A percentile compares a stretch with the other conserved stretches of the same genome.
Evolutionary conservation across 2,113 vertebrate genomes (phyloP).

Genomic region (Corapipo altera): DNA sequence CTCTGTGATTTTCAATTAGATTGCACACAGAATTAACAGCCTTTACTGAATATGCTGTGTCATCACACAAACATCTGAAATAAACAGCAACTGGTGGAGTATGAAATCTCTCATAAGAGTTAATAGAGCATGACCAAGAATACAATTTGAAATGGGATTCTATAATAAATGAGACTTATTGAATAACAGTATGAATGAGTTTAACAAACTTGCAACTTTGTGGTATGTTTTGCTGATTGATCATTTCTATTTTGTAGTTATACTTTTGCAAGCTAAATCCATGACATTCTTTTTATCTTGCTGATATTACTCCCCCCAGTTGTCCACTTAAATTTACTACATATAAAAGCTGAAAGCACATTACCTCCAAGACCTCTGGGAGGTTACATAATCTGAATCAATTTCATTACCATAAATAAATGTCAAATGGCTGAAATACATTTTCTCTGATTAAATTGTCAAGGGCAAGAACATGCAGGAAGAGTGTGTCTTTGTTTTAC

Average conservation of each 20-base stretch:
- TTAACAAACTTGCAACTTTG: neutral
- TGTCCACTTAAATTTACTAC: slow-evolving; percentile 23
- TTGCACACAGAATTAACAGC: neutral
- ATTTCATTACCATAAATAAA: slow-evolving; percentile 73
- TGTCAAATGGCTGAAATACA: slow-evolving; percentile 62
- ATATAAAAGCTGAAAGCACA: neutral
- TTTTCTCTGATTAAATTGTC: slow-evolving; percentile 72
- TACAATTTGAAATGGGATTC: neutral
- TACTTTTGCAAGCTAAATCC: neutral
- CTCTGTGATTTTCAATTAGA: neutral
- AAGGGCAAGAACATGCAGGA: slow-evolving; percentile 56
- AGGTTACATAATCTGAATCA: slow-evolving; percentile 52
- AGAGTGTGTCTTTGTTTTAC: slow-evolving; percentile 31
- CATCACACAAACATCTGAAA: neutral
- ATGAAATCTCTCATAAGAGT: neutral
- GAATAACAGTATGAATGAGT: neutral
- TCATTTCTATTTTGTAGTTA: neutral
- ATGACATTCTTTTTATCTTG: neutral
- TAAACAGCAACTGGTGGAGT: neutral
- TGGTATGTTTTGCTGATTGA: neutral
- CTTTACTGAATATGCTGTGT: neutral
- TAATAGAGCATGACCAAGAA: neutral
- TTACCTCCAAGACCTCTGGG: neutral
- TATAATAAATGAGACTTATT: neutral
- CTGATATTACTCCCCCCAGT: neutral